Evolutionary conservation across 2,797 vertebrate genomes (phyloP), one percentile per base, ranked within the genome.

Genomic region (Cygnus olor): DNA sequence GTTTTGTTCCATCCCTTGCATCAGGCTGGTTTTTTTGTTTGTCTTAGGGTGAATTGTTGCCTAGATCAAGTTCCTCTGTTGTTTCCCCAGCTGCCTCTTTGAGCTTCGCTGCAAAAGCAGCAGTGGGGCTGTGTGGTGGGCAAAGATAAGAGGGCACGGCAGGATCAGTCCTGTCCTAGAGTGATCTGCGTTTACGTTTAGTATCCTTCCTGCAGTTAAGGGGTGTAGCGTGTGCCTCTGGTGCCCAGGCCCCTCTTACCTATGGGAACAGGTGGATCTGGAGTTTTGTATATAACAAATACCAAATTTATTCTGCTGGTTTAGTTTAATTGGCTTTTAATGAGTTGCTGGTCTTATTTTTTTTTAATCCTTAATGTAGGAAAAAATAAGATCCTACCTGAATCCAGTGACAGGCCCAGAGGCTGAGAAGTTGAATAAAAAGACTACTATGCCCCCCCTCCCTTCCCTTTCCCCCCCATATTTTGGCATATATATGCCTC

Each of bases 141-240:
- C 32, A 22, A 34, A 16, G 28, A 58, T 34, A n/a, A 34, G 19
- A 58, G 32, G 56, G 56, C 32, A 34, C 5, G 56, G 17, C 56
- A 58, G 32, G 32, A 34, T 34, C 56, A 22, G 56, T n/a, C 56
- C 56, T 58, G 56, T 22, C 13, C 20, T 36, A 24, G 20, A 14
- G 6, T 24, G 57, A 15, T 36, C 57, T 36, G 22, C 6, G 14
- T 60, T 36, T 34, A 14, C 24, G 14, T 10, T 32, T 19, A 56
- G 17, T 19, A 19, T 32, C 27, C 28, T 20, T 56, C 54, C 17
- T 10, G 6, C 18, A 10, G 54, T 30, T 56, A 56, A 32, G 30
- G 6, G 10, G 15, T 1, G 4, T 57, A 18, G 34, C 2, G 0
- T 1, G 1, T 27, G n/a, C 21, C 58, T 57, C 13, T 58, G n/a